phyloP scores from a whole-genome alignment of 2,113 vertebrate species.

The Machaerirhynchus nigripectus region DNA sequence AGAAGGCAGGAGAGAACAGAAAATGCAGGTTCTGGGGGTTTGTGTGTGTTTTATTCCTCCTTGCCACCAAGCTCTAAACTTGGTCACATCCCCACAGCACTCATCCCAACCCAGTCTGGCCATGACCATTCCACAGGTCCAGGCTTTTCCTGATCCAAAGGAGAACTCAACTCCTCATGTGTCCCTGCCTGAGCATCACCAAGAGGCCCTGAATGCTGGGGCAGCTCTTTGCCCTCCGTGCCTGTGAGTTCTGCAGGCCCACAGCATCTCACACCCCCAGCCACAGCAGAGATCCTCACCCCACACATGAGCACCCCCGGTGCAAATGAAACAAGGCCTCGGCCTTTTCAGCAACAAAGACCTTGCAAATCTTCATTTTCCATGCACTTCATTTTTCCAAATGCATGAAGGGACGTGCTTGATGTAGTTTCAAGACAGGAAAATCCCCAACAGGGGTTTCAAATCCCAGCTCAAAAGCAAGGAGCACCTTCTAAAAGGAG shows the following conservation, averaged over 20 bases:
- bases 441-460: background rate
- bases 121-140: background rate
- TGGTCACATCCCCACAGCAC: fast-evolving
- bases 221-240: background rate
- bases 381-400: background rate
- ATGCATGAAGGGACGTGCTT: background rate
- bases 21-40: background rate
- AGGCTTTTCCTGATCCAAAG: background rate
- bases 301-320: fast-evolving
- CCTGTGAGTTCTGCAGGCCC: background rate
- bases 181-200: background rate
- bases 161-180: background rate
- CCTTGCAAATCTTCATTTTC: background rate
- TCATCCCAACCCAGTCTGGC: background rate
- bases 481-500: background rate
- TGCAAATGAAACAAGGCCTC: background rate
- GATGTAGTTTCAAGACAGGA: background rate
- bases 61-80: background rate
- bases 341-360: background rate
- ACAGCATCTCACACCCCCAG: background rate
- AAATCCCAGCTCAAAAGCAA: background rate
- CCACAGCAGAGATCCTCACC: fast-evolving
- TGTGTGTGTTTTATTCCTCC: background rate
- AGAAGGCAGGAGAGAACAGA: background rate
- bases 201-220: no score